A percentile compares a stretch with the other conserved stretches of the same genome.
These are phyloP conservation scores for Rhabdomys pumilio DNA, from an alignment of 2,797 vertebrate genomes.

Conservation along the genomic window DNA sequence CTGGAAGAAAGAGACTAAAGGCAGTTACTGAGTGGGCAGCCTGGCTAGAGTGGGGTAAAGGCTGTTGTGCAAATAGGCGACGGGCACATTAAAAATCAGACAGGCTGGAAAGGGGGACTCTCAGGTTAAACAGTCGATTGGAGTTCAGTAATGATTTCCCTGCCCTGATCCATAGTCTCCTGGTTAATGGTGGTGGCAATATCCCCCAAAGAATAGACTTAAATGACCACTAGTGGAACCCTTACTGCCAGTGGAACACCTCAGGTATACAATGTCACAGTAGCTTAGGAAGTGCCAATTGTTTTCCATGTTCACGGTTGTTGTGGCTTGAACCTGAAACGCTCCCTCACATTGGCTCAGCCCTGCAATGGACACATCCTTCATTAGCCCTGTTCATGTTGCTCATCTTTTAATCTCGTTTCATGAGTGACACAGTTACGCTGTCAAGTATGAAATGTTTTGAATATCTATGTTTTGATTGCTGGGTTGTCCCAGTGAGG, in stretches of 20 bases:
- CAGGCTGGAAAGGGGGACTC: not conserved
- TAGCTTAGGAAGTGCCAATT: not conserved
- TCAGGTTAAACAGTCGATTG: not conserved
- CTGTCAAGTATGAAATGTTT: conserved; percentile 78
- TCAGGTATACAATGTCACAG: not conserved
- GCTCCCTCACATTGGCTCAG: not conserved
- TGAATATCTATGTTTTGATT: not conserved
- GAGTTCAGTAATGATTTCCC: not conserved
- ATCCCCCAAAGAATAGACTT: not conserved
- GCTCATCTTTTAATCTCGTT: conserved; percentile 75
- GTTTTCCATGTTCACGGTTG: not conserved
- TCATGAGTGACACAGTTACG: conserved; percentile 72
- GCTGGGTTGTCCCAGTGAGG: not conserved
- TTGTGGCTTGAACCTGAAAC: not conserved
- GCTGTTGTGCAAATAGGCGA: accelerated
- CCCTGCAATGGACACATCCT: not conserved
- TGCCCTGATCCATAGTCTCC: not conserved
- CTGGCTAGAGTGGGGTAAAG: not conserved
- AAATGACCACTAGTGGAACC: not conserved
- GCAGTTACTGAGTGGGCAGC: not conserved
- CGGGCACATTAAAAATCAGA: not conserved
- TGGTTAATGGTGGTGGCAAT: not conserved
- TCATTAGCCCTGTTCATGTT: not conserved
- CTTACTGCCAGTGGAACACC: not conserved
- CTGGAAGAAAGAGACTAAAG: not conserved